Percentiles rank a stretch among this genome's conserved stretches.
Conservation (phyloP, 2,797 vertebrate genomes). For the Hoplostethus atlanticus region DNA sequence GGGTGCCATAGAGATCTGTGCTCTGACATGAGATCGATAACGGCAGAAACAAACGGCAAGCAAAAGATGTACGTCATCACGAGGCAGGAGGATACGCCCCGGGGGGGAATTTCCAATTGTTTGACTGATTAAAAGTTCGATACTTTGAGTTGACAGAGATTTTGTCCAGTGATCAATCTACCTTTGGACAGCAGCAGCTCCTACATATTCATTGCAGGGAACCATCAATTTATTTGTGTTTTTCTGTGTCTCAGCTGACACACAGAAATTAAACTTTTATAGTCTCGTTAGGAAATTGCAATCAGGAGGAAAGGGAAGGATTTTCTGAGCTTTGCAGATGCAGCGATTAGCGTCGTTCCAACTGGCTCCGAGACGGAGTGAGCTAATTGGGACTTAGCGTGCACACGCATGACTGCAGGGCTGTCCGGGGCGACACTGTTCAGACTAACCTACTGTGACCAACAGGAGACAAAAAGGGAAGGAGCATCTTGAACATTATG, state of each 20-base stretch:
- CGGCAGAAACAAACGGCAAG: constrained; percentile 24
- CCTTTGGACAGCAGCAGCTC: constrained; percentile 44
- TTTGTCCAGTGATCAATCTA: constrained; percentile 41
- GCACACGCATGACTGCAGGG: constrained; percentile 30
- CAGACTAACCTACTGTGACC: constrained; percentile 66
- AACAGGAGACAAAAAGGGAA: constrained; percentile 29
- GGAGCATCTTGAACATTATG: constrained; percentile 7
- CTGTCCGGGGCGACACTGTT: constrained; percentile 59
- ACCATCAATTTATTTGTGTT: constrained; percentile 35
- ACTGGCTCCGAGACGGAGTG: constrained; percentile 44
- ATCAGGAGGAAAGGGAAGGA: constrained; percentile 39
- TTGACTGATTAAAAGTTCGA: constrained; percentile 32
- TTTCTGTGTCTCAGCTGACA: constrained; percentile 11
- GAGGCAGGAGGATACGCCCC: constrained; percentile 14
- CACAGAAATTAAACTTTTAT: constrained; percentile 55
- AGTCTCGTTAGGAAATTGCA: constrained; percentile 51
- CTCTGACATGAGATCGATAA: constrained; percentile 32
- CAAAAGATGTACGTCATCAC: constrained; percentile 22
- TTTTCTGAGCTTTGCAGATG: constrained; percentile 50
- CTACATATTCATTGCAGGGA: constrained; percentile 60
- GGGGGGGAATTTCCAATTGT: constrained; percentile 22
- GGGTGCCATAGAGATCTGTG: constrained; percentile 9
- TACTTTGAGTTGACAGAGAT: constrained; percentile 27
- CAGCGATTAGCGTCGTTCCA: constrained; percentile 62
- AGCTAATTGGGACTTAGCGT: constrained; percentile 69